Evolutionary conservation across 2,113 vertebrate species (phyloP).

Genomic region (Potamarius usumacintae): DNA sequence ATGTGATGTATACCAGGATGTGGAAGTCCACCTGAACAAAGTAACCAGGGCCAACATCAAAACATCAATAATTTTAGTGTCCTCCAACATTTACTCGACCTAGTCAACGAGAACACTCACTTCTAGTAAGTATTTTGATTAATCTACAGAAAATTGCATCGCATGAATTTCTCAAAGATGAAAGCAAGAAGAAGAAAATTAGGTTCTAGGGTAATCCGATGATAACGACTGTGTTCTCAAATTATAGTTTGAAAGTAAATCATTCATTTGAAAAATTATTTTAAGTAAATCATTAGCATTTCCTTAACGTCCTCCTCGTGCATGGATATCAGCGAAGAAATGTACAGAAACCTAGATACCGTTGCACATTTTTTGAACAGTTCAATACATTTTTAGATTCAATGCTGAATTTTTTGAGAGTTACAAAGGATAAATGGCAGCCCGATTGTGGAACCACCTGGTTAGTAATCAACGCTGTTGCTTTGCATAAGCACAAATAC

Average conservation of each 20-base stretch:
- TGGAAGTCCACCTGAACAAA: not conserved
- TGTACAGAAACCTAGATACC: not conserved
- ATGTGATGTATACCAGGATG: not conserved
- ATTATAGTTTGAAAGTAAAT: not conserved
- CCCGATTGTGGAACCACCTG: not conserved
- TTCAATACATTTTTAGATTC: not conserved
- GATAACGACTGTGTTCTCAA: not conserved
- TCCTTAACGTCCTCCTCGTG: not conserved
- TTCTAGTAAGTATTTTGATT: too few species aligned
- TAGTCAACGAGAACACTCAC: not conserved
- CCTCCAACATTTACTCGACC: not conserved
- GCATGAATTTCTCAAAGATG: too few species aligned
- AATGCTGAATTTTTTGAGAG: not conserved
- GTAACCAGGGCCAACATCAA: not conserved
- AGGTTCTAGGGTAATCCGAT: too few species aligned
- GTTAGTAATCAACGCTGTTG: too few species aligned
- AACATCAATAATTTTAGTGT: not conserved
- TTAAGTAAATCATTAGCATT: not conserved
- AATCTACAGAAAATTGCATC: not conserved
- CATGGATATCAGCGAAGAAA: too few species aligned
- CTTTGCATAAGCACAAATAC: conserved; percentile 1
- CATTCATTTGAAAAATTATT: too few species aligned
- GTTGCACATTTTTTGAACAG: not conserved
- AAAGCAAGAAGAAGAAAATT: too few species aligned
- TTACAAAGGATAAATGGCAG: not conserved